Conservation (phyloP, 1,140 invertebrate genomes). For the Lysiphlebus fabarum region DNA sequence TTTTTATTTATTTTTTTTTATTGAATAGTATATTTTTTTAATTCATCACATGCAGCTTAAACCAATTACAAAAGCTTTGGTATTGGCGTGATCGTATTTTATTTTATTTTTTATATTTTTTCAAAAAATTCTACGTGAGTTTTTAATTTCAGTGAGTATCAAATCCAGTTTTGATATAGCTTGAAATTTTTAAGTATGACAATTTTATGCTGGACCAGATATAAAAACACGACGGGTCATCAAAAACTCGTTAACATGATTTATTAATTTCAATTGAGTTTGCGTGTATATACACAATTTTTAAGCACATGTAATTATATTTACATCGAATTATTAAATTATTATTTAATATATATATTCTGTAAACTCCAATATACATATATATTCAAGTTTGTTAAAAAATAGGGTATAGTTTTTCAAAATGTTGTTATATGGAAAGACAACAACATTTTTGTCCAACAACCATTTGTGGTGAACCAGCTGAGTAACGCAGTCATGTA, state of each 20-base stretch:
- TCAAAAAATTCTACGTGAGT: background rate
- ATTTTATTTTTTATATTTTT: background rate
- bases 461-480: too few species aligned
- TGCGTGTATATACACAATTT: conserved; percentile 26
- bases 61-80: too few species aligned
- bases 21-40: too few species aligned
- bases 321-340: conserved; percentile 16
- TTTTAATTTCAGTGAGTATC: conserved; percentile 8
- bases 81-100: background rate
- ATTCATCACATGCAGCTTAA: too few species aligned
- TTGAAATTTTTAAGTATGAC: conserved; percentile 29
- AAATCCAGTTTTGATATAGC: conserved; percentile 16
- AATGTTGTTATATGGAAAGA: too few species aligned
- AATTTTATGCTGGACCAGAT: conserved; percentile 34
- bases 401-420: too few species aligned
- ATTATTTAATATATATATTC: too few species aligned
- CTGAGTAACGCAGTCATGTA: too few species aligned
- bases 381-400: too few species aligned
- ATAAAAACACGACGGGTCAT: conserved; percentile 34
- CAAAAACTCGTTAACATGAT: conserved; percentile 50
- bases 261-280: conserved; percentile 38
- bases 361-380: too few species aligned
- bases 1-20: too few species aligned
- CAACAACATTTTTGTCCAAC: too few species aligned
- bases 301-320: conserved; percentile 19